These are phyloP conservation scores for Ciconia nigra DNA, from an alignment of 2,797 vertebrate genomes.

Conservation along the genomic window DNA sequence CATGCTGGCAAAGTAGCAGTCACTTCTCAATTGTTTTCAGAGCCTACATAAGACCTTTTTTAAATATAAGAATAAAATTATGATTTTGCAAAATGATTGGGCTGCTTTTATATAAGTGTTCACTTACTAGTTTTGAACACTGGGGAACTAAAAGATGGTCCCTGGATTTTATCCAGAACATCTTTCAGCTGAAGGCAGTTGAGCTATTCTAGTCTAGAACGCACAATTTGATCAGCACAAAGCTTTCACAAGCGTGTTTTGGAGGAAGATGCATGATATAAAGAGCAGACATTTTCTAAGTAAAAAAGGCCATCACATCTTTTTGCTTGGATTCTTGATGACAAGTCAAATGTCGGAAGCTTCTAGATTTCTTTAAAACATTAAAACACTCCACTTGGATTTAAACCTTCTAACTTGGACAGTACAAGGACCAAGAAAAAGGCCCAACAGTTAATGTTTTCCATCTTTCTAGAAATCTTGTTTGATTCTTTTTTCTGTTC, in stretches of 20 bases:
- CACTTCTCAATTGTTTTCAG: not conserved
- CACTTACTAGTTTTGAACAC: not conserved
- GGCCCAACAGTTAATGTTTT: not conserved
- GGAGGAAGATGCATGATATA: not conserved
- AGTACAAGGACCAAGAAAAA: not conserved
- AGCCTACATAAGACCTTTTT: not conserved
- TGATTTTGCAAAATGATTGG: not conserved
- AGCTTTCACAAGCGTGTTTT: not conserved
- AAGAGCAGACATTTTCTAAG: not conserved
- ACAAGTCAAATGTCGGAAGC: not conserved
- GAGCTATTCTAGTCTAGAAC: conserved; percentile 7
- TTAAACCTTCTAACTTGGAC: not conserved
- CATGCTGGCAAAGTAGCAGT: not conserved
- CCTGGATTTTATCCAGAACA: conserved; percentile 5
- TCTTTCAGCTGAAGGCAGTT: not conserved
- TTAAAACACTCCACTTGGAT: not conserved
- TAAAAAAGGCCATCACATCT: not conserved
- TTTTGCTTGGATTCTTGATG: not conserved
- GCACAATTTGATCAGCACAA: not conserved
- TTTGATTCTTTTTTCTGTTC: not conserved
- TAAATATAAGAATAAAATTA: not conserved
- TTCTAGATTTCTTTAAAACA: not conserved
- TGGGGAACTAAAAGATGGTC: not conserved
- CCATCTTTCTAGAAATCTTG: not conserved
- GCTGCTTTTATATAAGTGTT: not conserved